Percentiles rank a stretch among this genome's conserved stretches.
These are phyloP conservation scores for Philypnodon macrostomus DNA, from an alignment of 2,797 vertebrate genomes.

Conservation along the genomic window DNA sequence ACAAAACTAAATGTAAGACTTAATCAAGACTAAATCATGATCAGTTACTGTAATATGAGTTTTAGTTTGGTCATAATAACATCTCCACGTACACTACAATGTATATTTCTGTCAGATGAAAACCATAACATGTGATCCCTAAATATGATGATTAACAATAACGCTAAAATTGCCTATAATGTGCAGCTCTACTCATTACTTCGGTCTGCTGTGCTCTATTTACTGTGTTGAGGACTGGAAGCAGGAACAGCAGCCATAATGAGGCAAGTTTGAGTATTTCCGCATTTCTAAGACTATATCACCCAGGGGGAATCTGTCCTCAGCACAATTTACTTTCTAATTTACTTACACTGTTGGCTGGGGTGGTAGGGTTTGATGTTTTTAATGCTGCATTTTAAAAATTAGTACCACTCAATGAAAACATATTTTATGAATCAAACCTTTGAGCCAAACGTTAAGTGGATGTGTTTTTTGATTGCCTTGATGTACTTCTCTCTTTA, in stretches of 20 bases:
- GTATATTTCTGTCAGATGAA: no score
- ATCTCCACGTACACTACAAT: no score
- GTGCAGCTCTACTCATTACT: constrained; percentile 36
- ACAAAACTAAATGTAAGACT: no score
- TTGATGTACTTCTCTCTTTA: no score
- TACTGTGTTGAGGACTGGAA: no score
- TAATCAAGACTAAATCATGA: no score
- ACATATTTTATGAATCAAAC: not conserved
- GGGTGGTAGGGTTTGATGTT: constrained; percentile 3
- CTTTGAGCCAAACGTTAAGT: not conserved
- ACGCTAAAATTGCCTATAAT: no score
- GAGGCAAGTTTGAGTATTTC: constrained; percentile 20
- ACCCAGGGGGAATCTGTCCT: constrained; percentile 22
- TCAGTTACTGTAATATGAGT: no score
- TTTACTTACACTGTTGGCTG: constrained; percentile 3
- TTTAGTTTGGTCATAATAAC: no score
- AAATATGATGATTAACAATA: no score
- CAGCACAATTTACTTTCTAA: constrained; percentile 14
- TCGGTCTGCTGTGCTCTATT: constrained; percentile 14
- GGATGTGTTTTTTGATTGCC: no score
- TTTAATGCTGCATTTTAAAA: constrained; percentile 1
- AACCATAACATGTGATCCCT: no score
- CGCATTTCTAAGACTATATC: constrained; percentile 19
- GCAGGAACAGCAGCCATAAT: constrained; percentile 8
- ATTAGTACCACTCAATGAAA: not conserved